These are phyloP conservation scores for Eupleurogrammus muticus DNA, from an alignment of 2,797 vertebrate genomes.

Conservation along the genomic window DNA sequence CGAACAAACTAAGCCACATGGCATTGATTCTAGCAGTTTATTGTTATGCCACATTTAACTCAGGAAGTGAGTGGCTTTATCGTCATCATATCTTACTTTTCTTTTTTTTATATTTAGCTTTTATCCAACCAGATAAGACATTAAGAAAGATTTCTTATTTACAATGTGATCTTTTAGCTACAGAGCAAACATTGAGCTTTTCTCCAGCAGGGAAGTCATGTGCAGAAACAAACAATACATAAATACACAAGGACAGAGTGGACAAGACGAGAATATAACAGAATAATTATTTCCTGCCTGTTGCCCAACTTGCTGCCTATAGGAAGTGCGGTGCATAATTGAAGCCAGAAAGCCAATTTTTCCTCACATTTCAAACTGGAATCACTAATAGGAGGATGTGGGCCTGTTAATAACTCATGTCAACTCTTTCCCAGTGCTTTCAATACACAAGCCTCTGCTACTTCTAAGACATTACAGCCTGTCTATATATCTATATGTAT, in stretches of 20 bases:
- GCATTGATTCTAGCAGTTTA: background rate
- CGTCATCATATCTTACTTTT: background rate
- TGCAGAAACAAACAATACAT: conserved; percentile 17
- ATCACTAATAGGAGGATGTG: conserved; percentile 41
- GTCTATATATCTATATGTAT: too few species aligned
- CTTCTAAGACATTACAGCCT: background rate
- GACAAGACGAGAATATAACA: conserved; percentile 16
- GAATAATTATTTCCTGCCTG: conserved; percentile 51
- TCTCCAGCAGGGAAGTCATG: background rate
- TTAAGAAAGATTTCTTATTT: too few species aligned
- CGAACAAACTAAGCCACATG: conserved; percentile 5
- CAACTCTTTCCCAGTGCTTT: conserved; percentile 9
- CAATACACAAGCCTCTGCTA: background rate
- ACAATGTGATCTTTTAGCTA: background rate
- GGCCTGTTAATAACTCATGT: conserved; percentile 44
- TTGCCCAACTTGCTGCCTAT: conserved; percentile 31
- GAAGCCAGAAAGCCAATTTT: conserved; percentile 53
- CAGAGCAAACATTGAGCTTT: background rate
- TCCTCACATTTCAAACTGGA: conserved; percentile 38
- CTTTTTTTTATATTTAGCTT: too few species aligned
- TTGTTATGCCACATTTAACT: conserved; percentile 12
- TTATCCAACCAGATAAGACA: too few species aligned
- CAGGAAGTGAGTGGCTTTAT: background rate
- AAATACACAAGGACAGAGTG: conserved; percentile 2
- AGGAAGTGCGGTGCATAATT: conserved; percentile 53